Base-by-base conservation (phyloP, 2,888 invertebrate genomes). In the Achlya flavicornis region DNA sequence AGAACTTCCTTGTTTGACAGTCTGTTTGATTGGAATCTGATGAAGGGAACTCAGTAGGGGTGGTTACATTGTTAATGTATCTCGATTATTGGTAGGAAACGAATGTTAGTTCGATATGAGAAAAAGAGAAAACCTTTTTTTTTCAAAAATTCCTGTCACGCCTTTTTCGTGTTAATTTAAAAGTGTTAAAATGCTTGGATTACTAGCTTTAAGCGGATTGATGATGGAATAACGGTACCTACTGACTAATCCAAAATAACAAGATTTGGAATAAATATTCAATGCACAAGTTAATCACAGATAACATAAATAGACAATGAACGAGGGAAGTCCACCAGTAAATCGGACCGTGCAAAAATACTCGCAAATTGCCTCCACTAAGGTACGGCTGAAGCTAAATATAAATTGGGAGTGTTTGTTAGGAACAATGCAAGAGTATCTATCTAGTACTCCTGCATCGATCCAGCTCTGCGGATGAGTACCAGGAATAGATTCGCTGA, bases 401-500 rank as follows among this genome's bases (percentile, higher is more conserved):
- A 53, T 53, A 53, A 53, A 53, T 53, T 19, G 53, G 8, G 53
- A 53, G 7, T 16, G 19, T 53, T 19, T 10, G 10, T n/a, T 53
- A 3, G 16, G 53, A 53, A 53, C 53, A 53, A 19, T 53, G 19
- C 19, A 53, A 19, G 19, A 19, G 3, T 16, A 38, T 11, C 3
- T 41, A 41, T 41, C 12, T 41, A 19, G 16, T 53, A 62, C 46
- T 48, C 19, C 35, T 58, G 35, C 35, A 64, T 58, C 63, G 41
- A 67, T 75, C 65, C 69, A 74, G 64, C 32, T 19, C 63, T 26
- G 43, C 60, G 43, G 57, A 43, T 57, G 43, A 65, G 65, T 58
- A 63, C 64, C 64, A 58, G 48, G 67, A 76, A 81, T 79, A 79
- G 75, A 72, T 63, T 41, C 62, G 19, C 64, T 80, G 71, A 70